Evolutionary conservation across 2,113 vertebrate genomes (phyloP), one percentile per base, ranked within the genome.

Genomic region (Mormoops blainvillei): DNA sequence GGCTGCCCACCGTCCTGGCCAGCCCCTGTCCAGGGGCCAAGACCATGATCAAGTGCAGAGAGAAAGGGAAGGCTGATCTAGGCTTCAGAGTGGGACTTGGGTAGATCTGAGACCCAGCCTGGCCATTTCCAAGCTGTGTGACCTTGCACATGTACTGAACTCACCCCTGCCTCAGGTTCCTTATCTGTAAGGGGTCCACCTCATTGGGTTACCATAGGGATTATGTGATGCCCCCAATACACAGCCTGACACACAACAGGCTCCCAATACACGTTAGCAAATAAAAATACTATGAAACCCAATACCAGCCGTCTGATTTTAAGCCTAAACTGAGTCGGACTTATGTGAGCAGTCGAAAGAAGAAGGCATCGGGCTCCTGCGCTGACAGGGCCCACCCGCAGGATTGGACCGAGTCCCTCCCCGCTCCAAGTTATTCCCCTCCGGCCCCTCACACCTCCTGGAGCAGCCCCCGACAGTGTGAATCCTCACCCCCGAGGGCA

Each of bases 341-440:
- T 48, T 24, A 0, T 7, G 1, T 20, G 45, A 19, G 31, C 36
- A 0, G 0, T 0, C 9, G 28, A 33, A 56, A 31, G 19, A 56
- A 31, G 19, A 50, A 77, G 76, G 50, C 3, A 0, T 48, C 13
- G 3, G 2, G 0, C 26, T 14, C 36, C 12, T 3, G 16, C 2
- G 18, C 73, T 16, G 7, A 36, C n/a, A 36, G 70, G 43, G 31
- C 36, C n/a, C 38, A 6, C 26, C 38, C 5, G 38, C 54, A 22
- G 20, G 54, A 24, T 45, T 8, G 12, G 33, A 50, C 15, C n/a
- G 1, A 3, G 22, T 33, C 3, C 54, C 52, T n/a, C 16, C 26
- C 54, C 2, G 5, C n/a, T n/a, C n/a, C n/a, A n/a, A n/a, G n/a
- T n/a, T n/a, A n/a, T n/a, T n/a, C 4, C 18, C 33, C 26, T 28